These are phyloP conservation scores for Aphelocoma coerulescens DNA, from an alignment of 2,113 vertebrate genomes.

Conservation along the genomic window DNA sequence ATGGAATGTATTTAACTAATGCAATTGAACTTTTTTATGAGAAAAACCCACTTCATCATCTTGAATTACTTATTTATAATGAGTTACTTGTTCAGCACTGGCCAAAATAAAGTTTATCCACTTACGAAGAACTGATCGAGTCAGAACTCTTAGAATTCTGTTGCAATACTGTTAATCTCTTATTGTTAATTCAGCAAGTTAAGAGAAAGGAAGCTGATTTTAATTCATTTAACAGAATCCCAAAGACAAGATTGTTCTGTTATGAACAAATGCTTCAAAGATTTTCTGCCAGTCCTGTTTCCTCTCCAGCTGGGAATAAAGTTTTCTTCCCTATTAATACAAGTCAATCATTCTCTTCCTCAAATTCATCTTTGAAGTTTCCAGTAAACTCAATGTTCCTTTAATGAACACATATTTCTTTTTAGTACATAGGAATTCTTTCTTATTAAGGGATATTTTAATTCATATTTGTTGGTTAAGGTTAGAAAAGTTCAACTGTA, in stretches of 20 bases:
- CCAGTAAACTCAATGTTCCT: slow-evolving; percentile 28
- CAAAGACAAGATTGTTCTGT: slow-evolving; percentile 59
- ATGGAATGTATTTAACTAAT: slow-evolving; percentile 26
- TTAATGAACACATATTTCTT: slow-evolving; percentile 36
- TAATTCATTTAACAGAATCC: slow-evolving; percentile 54
- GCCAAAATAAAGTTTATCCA: slow-evolving; percentile 52
- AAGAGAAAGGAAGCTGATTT: slow-evolving; percentile 55
- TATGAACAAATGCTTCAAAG: slow-evolving; percentile 67
- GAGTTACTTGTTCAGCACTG: neutral
- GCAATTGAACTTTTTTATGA: neutral
- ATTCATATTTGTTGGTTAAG: neutral
- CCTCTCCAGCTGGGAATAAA: slow-evolving; percentile 66
- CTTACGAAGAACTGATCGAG: slow-evolving; percentile 17
- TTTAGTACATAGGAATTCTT: neutral
- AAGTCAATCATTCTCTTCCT: slow-evolving; percentile 63
- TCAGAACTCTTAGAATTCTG: slow-evolving; percentile 14
- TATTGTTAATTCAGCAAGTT: slow-evolving; percentile 38
- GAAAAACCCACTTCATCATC: neutral
- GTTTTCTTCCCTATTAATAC: slow-evolving; percentile 36
- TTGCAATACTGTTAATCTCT: neutral
- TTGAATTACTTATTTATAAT: slow-evolving; percentile 49
- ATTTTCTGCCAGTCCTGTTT: slow-evolving; percentile 54
- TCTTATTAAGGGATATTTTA: neutral
- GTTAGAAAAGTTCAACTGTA: neutral
- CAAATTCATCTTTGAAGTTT: slow-evolving; percentile 53